Percentiles rank a stretch among this genome's conserved stretches.
These are phyloP conservation scores for Ciconia boyciana DNA, from an alignment of 2,113 vertebrate species.

Conservation along the genomic window DNA sequence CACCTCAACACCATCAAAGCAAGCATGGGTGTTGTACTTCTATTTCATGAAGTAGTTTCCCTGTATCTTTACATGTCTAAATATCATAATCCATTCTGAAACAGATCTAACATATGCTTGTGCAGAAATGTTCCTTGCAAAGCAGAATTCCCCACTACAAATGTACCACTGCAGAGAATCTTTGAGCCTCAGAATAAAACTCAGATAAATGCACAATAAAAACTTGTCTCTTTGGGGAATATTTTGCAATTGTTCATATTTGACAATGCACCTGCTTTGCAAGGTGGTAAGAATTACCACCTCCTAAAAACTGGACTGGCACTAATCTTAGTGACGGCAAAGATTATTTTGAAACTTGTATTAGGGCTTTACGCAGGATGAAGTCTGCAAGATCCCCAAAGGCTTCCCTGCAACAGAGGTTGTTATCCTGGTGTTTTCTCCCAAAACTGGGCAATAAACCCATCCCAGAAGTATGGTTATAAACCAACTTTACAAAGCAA, in stretches of 20 bases:
- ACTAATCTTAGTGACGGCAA: background rate
- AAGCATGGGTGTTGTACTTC: background rate
- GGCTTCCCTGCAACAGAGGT: background rate
- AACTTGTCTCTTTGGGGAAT: background rate
- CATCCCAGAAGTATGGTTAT: background rate
- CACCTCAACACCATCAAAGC: background rate
- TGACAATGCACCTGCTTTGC: background rate
- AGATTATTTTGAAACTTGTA: background rate
- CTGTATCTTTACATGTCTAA: background rate
- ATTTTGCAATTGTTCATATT: background rate
- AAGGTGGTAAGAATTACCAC: fast-evolving
- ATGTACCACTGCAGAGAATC: background rate
- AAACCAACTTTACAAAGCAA: slow-evolving; percentile 1
- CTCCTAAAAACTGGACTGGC: background rate
- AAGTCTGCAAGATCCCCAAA: background rate
- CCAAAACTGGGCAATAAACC: background rate
- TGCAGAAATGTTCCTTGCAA: background rate
- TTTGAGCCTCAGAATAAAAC: background rate
- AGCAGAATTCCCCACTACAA: background rate
- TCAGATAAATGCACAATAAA: background rate
- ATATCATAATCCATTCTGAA: background rate
- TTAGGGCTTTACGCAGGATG: background rate
- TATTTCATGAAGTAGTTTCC: background rate
- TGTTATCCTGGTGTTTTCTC: background rate
- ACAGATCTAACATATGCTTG: background rate